Percentiles rank a stretch among this genome's conserved stretches.
Conservation (phyloP, 2,113 vertebrate species). For the Antennarius striatus region DNA sequence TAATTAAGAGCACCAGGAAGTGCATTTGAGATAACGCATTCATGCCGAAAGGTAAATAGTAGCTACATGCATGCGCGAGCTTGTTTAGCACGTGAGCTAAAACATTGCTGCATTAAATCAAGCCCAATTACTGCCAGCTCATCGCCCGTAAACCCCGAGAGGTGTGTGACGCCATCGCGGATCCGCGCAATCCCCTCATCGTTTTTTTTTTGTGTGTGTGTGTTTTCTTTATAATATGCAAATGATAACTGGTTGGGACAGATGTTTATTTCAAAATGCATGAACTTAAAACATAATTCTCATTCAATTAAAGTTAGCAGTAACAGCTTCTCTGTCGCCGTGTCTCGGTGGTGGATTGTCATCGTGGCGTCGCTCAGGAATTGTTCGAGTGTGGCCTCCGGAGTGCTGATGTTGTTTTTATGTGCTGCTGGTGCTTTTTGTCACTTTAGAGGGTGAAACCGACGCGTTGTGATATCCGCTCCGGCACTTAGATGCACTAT, state of each 20-base stretch:
- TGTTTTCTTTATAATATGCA: slow-evolving; percentile 10
- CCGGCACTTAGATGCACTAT: slow-evolving; percentile 48
- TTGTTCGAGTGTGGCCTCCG: slow-evolving; percentile 27
- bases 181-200: slow-evolving; percentile 2
- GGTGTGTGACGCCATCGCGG: slow-evolving; percentile 32
- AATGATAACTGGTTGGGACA: slow-evolving; percentile 9
- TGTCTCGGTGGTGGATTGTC: neutral
- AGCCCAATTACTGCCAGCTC: slow-evolving; percentile 66
- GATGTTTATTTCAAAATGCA: slow-evolving; percentile 28
- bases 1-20: slow-evolving; percentile 36
- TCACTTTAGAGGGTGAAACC: slow-evolving; percentile 64
- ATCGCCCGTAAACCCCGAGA: slow-evolving; percentile 49
- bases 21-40: slow-evolving; percentile 46
- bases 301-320: slow-evolving; percentile 7
- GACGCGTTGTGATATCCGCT: slow-evolving; percentile 55
- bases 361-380: slow-evolving; percentile 20
- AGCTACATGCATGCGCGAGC: slow-evolving; percentile 37
- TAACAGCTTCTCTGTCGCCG: neutral
- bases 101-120: slow-evolving; percentile 71
- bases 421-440: slow-evolving; percentile 47
- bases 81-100: slow-evolving; percentile 65
- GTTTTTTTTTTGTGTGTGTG: neutral
- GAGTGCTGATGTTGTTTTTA: slow-evolving; percentile 57
- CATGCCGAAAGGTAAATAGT: slow-evolving; percentile 57
- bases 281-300: neutral